phyloP scores from a whole-genome alignment of 2,797 vertebrate species.

The Capromys pilorides region DNA sequence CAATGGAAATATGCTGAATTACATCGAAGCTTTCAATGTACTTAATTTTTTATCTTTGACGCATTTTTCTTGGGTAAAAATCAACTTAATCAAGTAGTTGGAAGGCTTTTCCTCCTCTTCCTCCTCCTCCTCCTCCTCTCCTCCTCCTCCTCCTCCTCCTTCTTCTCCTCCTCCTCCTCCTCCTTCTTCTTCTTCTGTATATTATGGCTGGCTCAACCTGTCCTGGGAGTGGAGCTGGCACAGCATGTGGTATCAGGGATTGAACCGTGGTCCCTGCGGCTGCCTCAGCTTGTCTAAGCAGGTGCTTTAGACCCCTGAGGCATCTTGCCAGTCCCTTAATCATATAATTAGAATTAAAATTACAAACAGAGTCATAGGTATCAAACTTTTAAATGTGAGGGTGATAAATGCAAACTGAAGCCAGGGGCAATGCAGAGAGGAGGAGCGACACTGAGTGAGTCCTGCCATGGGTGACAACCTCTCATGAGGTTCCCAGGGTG shows the following conservation, averaged over 20 bases:
- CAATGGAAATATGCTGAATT: conserved; percentile 22
- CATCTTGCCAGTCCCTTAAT: not conserved
- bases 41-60: not conserved
- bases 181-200: too few species aligned
- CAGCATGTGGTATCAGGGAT: too few species aligned
- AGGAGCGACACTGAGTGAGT: conserved; percentile 30
- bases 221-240: too few species aligned
- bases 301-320: too few species aligned
- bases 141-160: too few species aligned
- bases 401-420: conserved; percentile 52
- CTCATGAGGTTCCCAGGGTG: not conserved
- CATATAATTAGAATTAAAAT: conserved; percentile 48
- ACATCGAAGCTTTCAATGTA: conserved; percentile 2
- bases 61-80: conserved; percentile 44
- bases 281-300: too few species aligned
- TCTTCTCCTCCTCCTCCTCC: too few species aligned
- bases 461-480: not conserved
- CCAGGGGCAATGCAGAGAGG: not conserved
- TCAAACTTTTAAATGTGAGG: conserved; percentile 38
- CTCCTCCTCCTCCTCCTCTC: too few species aligned
- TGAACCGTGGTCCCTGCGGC: too few species aligned
- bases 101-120: not conserved
- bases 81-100: conserved; percentile 59
- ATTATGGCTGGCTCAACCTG: too few species aligned
- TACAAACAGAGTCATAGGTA: conserved; percentile 55